Evolutionary conservation across 2,888 invertebrate species (phyloP), one percentile per base, ranked within the genome.

Genomic region (Eupithecia tripunctaria): DNA sequence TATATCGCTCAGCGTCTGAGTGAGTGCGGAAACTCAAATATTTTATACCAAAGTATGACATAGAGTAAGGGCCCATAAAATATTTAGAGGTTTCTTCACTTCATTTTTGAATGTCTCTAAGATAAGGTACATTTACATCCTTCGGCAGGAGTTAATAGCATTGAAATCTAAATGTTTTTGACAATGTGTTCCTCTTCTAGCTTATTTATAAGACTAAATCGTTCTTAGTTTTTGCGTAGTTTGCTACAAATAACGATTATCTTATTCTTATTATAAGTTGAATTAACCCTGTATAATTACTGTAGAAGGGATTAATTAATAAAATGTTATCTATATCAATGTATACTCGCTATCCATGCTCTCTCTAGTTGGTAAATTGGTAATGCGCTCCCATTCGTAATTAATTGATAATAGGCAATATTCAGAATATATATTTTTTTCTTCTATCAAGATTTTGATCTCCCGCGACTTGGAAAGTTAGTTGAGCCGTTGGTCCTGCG

Each of bases 1-100:
- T 78, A 77, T 78, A 80, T 78, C 70, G 74, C 72, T 69, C 67
- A 43, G 75, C 72, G 72, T 74, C 68, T 62, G 72, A 36, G 59
- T 21, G n/a, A 41, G 72, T 60, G 47, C 47, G 62, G 25, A 51
- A 66, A 65, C 51, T 36, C 29, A 70, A 67, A 60, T 29, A 59
- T 59, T 74, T 68, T 63, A 43, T 66, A 66, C 29, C 15, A 36
- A 47, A 67, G 60, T 43, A 70, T 47, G 36, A 59, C 25, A 41
- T 43, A 43, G 43, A 43, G 7, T 18, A 18, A 43, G 3, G 2
- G 10, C n/a, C 51, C n/a, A 21, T 21, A 51, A 21, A 51, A 51
- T 21, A 51, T 51, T 21, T 7, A 43, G 15, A 47, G n/a, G 51
- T 51, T 21, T 51, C n/a, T 51, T 51, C 51, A 21, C 51, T 51